A percentile compares a stretch with the other conserved stretches of the same genome.
Evolutionary conservation across 2,797 vertebrate genomes (phyloP).

Genomic region (Rhinatrema bivittatum): DNA sequence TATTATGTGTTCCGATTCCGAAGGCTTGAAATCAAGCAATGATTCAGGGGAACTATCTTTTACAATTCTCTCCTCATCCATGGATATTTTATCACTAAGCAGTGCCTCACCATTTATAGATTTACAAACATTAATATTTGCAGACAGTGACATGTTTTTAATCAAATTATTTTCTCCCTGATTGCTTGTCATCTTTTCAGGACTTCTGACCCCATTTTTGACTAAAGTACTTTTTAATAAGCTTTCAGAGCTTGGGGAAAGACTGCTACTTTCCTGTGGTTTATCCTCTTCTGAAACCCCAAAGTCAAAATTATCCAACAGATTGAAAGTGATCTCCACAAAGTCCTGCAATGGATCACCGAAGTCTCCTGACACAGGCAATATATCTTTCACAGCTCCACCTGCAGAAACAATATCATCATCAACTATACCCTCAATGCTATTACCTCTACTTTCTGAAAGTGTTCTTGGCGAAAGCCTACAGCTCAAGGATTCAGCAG

Average conservation of each 20-base stretch:
- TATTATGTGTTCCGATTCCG: neutral
- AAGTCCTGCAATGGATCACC: constrained; percentile 7
- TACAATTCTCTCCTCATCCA: neutral
- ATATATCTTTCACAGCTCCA: neutral
- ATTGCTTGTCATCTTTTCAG: too few species aligned
- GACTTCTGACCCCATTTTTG: neutral
- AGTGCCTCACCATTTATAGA: neutral
- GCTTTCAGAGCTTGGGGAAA: neutral
- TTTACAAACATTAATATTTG: neutral
- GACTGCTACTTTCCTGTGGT: neutral
- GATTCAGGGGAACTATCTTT: neutral
- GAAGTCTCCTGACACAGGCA: neutral
- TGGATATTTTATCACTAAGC: neutral
- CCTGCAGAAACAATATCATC: neutral
- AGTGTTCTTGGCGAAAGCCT: neutral
- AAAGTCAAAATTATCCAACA: constrained; percentile 49
- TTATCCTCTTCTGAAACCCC: constrained; percentile 31
- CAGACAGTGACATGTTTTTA: too few species aligned
- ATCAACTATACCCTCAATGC: neutral
- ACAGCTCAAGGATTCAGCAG: neutral
- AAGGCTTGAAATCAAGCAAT: neutral
- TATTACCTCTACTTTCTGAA: neutral
- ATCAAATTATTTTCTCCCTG: too few species aligned
- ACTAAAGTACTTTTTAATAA: neutral
- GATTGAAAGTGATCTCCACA: constrained; percentile 49